Evolutionary conservation across 2,113 vertebrate genomes (phyloP).

Genomic region (Vicugna pacos): DNA sequence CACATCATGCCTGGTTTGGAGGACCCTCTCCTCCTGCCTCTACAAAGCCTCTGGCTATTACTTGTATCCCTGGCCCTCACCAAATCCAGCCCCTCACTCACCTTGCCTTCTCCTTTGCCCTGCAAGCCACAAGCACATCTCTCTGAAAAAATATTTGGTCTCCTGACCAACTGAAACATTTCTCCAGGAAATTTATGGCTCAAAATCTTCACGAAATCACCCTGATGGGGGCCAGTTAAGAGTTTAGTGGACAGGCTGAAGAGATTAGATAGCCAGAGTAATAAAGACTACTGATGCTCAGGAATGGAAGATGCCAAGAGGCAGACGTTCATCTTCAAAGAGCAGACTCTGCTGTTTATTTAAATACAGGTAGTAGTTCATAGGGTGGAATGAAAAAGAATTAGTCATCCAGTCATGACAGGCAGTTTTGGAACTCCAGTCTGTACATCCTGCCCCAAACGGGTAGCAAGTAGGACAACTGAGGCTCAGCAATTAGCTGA

Average conservation of each 20-base stretch:
- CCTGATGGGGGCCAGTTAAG: constrained; percentile 83
- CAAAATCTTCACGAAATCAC: constrained; percentile 84
- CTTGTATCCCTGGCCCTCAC: constrained; percentile 79
- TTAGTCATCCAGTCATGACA: constrained; percentile 91
- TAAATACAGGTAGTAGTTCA: constrained; percentile 89
- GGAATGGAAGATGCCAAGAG: constrained; percentile 21
- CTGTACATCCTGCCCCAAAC: constrained; percentile 81
- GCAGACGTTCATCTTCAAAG: constrained; percentile 67
- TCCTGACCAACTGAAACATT: constrained; percentile 94
- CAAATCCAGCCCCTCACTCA: constrained; percentile 82
- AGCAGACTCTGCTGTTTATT: constrained; percentile 88
- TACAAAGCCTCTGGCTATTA: constrained; percentile 33
- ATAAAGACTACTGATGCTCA: not conserved
- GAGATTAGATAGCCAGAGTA: constrained; percentile 87
- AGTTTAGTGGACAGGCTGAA: constrained; percentile 90
- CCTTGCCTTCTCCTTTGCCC: constrained; percentile 86
- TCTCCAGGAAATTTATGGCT: constrained; percentile 92
- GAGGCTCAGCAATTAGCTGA: not conserved
- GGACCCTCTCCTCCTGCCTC: constrained; percentile 69
- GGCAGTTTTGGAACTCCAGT: constrained; percentile 85
- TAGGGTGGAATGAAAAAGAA: constrained; percentile 91
- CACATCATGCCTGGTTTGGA: constrained; percentile 82
- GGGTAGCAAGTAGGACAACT: constrained; percentile 86
- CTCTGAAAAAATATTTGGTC: constrained; percentile 91
- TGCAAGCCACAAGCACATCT: constrained; percentile 84